These are phyloP conservation scores for Plutomurus gul DNA, from an alignment of 1,140 invertebrate genomes.

Conservation along the genomic window DNA sequence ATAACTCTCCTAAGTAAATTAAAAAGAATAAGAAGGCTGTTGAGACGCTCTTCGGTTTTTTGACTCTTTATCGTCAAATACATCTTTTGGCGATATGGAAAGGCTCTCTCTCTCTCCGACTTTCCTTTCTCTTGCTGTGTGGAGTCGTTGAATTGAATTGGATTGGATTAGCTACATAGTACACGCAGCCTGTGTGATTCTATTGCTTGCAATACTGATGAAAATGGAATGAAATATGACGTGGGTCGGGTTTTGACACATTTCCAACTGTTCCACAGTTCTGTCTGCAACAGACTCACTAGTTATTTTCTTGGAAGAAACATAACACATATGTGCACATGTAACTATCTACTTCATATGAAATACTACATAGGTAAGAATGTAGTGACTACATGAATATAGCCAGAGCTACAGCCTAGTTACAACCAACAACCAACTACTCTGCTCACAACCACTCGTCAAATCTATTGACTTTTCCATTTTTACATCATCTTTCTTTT, in stretches of 20 bases:
- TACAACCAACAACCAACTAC: not conserved
- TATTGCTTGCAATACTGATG: conserved; percentile 10
- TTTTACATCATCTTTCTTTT: conserved; percentile 36
- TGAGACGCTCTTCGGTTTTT: conserved; percentile 21
- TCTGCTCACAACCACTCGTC: conserved; percentile 25
- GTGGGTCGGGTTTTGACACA: conserved; percentile 33
- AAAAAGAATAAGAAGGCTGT: conserved; percentile 18
- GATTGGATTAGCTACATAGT: not conserved
- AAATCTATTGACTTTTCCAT: conserved; percentile 37
- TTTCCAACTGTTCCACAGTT: conserved; percentile 28
- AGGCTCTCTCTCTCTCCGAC: no score
- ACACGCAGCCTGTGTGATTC: no score
- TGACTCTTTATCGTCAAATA: conserved; percentile 16
- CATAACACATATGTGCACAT: not conserved
- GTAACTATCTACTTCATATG: not conserved
- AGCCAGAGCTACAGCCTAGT: no score
- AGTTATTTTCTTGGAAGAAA: conserved; percentile 15
- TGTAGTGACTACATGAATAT: no score
- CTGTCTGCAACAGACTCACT: conserved; percentile 28
- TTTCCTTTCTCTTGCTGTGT: not conserved
- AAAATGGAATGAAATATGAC: conserved; percentile 32
- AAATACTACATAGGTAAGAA: not conserved
- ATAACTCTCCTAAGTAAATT: conserved; percentile 18
- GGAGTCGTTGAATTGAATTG: conserved; percentile 2
- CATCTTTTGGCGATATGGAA: not conserved